Evolutionary conservation across 2,888 invertebrate species (phyloP), one percentile per base, ranked within the genome.

Genomic region (Amphiduros pacificus): DNA sequence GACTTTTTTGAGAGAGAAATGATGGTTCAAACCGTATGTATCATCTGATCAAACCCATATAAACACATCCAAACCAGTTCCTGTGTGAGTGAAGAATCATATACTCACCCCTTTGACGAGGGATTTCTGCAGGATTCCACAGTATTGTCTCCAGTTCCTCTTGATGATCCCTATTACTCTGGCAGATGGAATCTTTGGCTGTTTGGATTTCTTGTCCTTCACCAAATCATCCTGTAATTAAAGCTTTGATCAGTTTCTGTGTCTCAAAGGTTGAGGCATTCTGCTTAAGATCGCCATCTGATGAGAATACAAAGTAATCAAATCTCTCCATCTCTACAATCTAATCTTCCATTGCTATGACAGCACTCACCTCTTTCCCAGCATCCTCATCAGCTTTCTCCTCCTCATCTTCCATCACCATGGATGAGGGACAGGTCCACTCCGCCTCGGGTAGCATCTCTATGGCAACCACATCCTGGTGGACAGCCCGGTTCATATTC

Each of bases 131-230:
- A 99, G 83, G 72, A 98, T 94, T 17, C 99, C 99, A 84, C 98
- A 99, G 82, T 97, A 98, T 78, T 96, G 97, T 44, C 96, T 86
- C 96, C 98, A 97, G 79, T 97, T 98, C 61, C 98, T 87, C 68
- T 92, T 88, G 62, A 99, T 92, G 66, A 99, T 94, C 1, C 96
- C 97, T n/a, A 99, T 94, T 58, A 95, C 87, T 71, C 85, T 85
- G 0, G 91, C 93, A 0, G 92, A 92, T 1, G 91, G 77, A 54
- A 77, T 74, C 32, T 76, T 65, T 28, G 75, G 60, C 26, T 75
- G 73, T 65, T 76, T 74, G 9, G 76, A 72, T 9, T 76, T 69
- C 61, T 65, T 70, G 22, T 56, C 57, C 63, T 71, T 74, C 17
- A 62, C 57, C 6, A 58, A n/a, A 20, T 48, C 31, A 48, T 62